These are phyloP conservation scores for Papilio machaon DNA, from an alignment of 1,140 invertebrate species.

Conservation along the genomic window DNA sequence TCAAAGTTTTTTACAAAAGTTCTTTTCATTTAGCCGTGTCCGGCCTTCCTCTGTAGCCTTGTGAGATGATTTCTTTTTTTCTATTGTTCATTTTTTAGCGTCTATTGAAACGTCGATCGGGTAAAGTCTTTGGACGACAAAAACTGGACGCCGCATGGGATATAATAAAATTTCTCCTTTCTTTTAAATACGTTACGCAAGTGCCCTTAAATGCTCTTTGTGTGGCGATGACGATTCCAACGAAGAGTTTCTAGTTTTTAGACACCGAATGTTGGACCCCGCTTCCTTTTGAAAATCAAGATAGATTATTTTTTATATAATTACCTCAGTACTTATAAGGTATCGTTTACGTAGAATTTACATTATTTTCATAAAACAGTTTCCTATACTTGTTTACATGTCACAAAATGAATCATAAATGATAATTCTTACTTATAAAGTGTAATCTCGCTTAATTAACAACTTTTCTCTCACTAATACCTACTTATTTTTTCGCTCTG, in stretches of 20 bases:
- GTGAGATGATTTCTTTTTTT: slow-evolving; percentile 63
- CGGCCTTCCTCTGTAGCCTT: slow-evolving; percentile 77
- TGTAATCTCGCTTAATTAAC: too few species aligned
- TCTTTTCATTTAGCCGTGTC: slow-evolving; percentile 78
- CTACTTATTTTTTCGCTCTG: too few species aligned
- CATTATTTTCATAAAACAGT: neutral
- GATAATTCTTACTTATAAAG: too few species aligned
- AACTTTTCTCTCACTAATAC: too few species aligned
- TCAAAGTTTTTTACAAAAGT: slow-evolving; percentile 80
- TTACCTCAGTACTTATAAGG: too few species aligned
- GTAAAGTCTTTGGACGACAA: slow-evolving; percentile 68
- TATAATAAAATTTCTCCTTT: slow-evolving; percentile 71
- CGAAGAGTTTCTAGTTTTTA: slow-evolving; percentile 28
- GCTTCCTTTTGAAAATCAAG: neutral
- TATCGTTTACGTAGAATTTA: too few species aligned
- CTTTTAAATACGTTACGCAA: slow-evolving; percentile 54
- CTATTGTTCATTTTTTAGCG: slow-evolving; percentile 77
- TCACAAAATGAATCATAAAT: too few species aligned
- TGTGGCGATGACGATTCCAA: slow-evolving; percentile 7
- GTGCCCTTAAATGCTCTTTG: slow-evolving; percentile 43
- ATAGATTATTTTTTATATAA: neutral
- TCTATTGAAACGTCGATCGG: slow-evolving; percentile 74
- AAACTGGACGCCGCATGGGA: slow-evolving; percentile 58
- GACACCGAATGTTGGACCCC: neutral
- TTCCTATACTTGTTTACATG: neutral